Base-by-base conservation (phyloP, 2,797 vertebrate species). In the Meriones psammophilus region DNA sequence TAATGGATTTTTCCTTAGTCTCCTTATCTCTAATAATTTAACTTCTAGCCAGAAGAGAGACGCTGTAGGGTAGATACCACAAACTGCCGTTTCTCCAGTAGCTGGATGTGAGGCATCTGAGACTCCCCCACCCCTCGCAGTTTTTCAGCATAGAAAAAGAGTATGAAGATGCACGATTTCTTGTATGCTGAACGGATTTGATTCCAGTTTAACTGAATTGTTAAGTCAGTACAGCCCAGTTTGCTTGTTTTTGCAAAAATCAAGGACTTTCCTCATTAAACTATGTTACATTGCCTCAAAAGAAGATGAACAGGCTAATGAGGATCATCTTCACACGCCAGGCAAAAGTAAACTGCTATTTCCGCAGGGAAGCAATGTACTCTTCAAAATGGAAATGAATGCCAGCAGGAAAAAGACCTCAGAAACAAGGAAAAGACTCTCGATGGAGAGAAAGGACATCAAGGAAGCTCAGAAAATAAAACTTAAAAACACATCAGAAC, bases 11-110 rank as follows among this genome's bases (percentile, higher is more conserved):
- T 9, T 9, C 14, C 62, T 7, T 92, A 56, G 2, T 76, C 20
- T 73, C 39, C 36, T 94, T 71, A 87, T 83, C 74, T n/a, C 64
- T 88, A 93, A 68, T 85, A 71, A 93, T 62, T 94, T 92, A 96
- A 74, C 77, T 88, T 39, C 60, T 28, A 64, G 39, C 88, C 86
- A 68, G 39, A 86, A 88, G 71, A 88, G 96, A 91, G 60, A 64
- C 42, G 4, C 64, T 9, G 0, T 74, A 77, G 58, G 85, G 64
- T 24, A 92, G 94, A 77, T 92, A 76, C 30, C 92, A 62, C 60
- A 80, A 33, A 78, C 64, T 89, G 26, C 0, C 73, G 89, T 54
- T 73, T 88, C n/a, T 85, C 33, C 62, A 54, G 66, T n/a, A 68
- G 13, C 30, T 79, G 94, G 85, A 33, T 46, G 81, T 36, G 46